Conservation (phyloP, 1,140 invertebrate genomes). For the Ceratoteleas bidentatus region DNA sequence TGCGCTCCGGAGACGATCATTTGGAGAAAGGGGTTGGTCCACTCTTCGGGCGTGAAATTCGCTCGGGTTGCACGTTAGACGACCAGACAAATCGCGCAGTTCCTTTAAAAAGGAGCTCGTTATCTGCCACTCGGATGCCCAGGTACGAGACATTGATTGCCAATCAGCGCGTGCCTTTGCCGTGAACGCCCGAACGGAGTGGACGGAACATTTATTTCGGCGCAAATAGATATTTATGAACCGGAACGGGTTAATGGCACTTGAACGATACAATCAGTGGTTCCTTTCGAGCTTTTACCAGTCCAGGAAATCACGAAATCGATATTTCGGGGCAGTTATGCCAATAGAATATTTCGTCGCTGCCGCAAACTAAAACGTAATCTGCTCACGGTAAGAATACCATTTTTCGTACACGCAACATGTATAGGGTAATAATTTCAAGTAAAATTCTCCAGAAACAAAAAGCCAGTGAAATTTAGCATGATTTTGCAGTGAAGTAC, state of each 20-base stretch:
- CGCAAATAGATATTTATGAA: conserved; percentile 17
- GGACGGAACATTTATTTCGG: conserved; percentile 19
- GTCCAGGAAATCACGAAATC: no score
- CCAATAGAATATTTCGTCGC: no score
- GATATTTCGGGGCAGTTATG: no score
- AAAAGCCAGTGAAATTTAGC: no score
- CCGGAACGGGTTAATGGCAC: conserved; percentile 11
- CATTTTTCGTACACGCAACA: no score
- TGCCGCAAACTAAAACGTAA: no score
- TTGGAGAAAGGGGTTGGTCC: conserved; percentile 38
- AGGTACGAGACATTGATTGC: conserved; percentile 42
- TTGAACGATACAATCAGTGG: no score
- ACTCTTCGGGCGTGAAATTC: conserved; percentile 51
- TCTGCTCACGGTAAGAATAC: no score
- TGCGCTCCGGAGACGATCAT: conserved; percentile 37
- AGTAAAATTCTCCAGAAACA: no score
- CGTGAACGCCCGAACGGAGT: conserved; percentile 25
- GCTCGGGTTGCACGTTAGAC: conserved; percentile 38
- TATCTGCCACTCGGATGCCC: conserved; percentile 27
- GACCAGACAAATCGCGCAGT: conserved; percentile 20
- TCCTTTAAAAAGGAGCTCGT: conserved; percentile 22
- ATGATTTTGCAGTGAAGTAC: no score
- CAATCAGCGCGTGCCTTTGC: conserved; percentile 33
- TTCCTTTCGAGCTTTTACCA: no score
- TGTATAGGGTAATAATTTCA: no score